Evolutionary conservation across 2,888 invertebrate species (phyloP).

Genomic region (Pandemis corylana): DNA sequence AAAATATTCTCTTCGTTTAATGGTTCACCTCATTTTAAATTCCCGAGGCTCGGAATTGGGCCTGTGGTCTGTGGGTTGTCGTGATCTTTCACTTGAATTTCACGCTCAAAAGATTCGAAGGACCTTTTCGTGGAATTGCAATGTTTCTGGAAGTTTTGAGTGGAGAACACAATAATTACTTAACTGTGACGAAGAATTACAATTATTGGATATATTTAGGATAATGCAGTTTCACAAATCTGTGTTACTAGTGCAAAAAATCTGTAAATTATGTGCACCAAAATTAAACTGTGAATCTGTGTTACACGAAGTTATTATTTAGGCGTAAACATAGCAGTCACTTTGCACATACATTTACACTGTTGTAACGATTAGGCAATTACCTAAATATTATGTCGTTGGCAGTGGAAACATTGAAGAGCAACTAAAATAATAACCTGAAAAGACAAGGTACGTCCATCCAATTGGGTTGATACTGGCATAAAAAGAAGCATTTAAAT

Average conservation of each 20-base stretch:
- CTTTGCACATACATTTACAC: too few species aligned
- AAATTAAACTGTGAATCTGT: too few species aligned
- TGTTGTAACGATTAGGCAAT: too few species aligned
- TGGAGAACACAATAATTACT: constrained; percentile 19
- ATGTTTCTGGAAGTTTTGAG: constrained; percentile 28
- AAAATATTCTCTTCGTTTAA: constrained; percentile 9
- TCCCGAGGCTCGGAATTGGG: constrained; percentile 15
- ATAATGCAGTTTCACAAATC: neutral
- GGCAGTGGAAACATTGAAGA: too few species aligned
- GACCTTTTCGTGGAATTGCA: constrained; percentile 27
- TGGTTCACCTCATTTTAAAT: constrained; percentile 22
- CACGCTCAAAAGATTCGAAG: constrained; percentile 14
- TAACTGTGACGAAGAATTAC: constrained; percentile 15
- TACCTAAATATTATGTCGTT: too few species aligned
- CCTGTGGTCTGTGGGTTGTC: constrained; percentile 21
- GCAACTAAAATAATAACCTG: too few species aligned
- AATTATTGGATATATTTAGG: constrained; percentile 1
- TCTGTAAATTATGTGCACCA: too few species aligned
- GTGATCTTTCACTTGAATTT: constrained; percentile 41
- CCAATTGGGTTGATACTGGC: too few species aligned
- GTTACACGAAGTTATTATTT: too few species aligned
- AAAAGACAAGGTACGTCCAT: too few species aligned
- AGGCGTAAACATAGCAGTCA: too few species aligned
- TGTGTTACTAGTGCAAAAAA: too few species aligned
- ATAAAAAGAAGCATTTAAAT: neutral